Conservation (phyloP, 2,888 invertebrate species). For the Ophraella communa region DNA sequence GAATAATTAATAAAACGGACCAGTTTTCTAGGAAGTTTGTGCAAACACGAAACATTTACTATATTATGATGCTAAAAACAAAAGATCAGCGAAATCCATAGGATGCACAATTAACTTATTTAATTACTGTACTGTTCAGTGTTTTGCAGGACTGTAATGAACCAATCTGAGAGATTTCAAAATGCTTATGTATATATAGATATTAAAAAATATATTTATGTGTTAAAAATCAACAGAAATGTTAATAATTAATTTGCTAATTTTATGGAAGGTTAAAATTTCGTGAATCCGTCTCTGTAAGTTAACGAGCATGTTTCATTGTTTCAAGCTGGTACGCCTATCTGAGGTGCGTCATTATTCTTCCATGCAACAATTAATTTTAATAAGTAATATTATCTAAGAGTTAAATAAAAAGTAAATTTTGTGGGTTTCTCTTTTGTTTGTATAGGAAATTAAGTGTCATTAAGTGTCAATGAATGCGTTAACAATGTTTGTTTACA, state of each 20-base stretch:
- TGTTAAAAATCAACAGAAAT: no score
- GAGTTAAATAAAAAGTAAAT: background rate
- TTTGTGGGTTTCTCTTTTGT: constrained; percentile 3
- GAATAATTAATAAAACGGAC: constrained; percentile 24
- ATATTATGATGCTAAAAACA: constrained; percentile 29
- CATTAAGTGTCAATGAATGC: background rate
- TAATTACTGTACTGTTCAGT: constrained; percentile 29
- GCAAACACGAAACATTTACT: constrained; percentile 33
- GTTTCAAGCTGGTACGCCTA: constrained; percentile 1
- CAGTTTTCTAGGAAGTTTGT: constrained; percentile 40
- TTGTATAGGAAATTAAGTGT: background rate
- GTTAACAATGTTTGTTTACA: background rate
- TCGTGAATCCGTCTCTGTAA: background rate
- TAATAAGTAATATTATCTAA: constrained; percentile 8
- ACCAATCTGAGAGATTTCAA: no score
- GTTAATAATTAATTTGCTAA: no score
- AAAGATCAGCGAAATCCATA: constrained; percentile 28
- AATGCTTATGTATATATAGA: no score
- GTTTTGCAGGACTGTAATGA: constrained; percentile 3
- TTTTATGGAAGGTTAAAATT: no score
- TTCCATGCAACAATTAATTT: constrained; percentile 3
- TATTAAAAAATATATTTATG: no score
- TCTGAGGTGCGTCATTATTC: constrained; percentile 5
- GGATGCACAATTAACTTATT: constrained; percentile 36
- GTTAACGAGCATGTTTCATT: background rate